Percentiles rank a stretch among this genome's conserved stretches.
phyloP scores from a whole-genome alignment of 1,140 invertebrate genomes.

The Steinernema khuongi region DNA sequence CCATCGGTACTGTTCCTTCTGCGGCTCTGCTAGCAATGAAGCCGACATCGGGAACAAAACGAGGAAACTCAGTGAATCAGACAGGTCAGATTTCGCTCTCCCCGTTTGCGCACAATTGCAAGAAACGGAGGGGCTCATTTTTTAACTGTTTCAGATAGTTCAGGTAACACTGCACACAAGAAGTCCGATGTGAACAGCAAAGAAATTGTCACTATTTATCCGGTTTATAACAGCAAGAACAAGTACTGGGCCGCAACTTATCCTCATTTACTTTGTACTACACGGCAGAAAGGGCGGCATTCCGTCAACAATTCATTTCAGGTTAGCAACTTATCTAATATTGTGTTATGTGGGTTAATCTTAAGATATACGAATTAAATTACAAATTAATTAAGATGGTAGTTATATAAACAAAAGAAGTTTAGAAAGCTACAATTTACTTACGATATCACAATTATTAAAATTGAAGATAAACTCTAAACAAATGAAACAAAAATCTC shows the following conservation, averaged over 20 bases:
- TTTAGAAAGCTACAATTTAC: no score
- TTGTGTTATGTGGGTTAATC: conserved; percentile 1
- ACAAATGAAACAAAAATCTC: no score
- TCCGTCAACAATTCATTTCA: conserved; percentile 57
- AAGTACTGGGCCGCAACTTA: conserved; percentile 57
- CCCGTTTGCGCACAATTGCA: conserved; percentile 21
- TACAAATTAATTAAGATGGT: no score
- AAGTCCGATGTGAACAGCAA: conserved; percentile 58
- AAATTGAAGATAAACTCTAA: no score
- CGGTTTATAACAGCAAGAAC: conserved; percentile 46
- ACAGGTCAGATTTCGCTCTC: conserved; percentile 13
- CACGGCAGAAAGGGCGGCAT: conserved; percentile 54
- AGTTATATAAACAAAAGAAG: no score
- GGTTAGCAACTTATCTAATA: conserved; percentile 28
- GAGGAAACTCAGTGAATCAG: conserved; percentile 34
- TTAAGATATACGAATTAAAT: not conserved
- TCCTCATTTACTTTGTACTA: conserved; percentile 56
- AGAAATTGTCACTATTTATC: conserved; percentile 56
- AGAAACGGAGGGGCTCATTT: conserved; percentile 42
- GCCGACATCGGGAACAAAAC: conserved; percentile 34
- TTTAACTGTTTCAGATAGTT: conserved; percentile 40
- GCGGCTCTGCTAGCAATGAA: conserved; percentile 45
- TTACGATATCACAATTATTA: no score
- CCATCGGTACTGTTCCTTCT: conserved; percentile 44
- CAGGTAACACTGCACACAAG: conserved; percentile 57